Evolutionary conservation across 2,888 invertebrate genomes (phyloP), one percentile per base, ranked within the genome.

Genomic region (Dermolepida albohirtum): DNA sequence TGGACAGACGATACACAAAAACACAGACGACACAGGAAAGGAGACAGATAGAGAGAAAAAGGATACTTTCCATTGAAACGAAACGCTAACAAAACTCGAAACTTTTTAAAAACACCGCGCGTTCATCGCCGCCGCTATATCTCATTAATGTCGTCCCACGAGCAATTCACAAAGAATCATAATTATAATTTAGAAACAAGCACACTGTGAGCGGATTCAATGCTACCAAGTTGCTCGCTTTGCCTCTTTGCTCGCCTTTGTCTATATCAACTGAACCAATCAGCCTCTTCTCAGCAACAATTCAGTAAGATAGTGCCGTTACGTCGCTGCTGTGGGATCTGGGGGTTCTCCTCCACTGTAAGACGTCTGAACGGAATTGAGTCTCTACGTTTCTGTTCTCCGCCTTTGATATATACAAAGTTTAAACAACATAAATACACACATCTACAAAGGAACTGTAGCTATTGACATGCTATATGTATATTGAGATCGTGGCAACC

Each of bases 231-330:
- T 71, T 73, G 73, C 71, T 72, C 73, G 73, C 73, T 74, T 75
- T 75, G 77, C 76, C 75, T 74, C 74, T 74, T 76, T 74, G 72
- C 75, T 71, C 70, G 50, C 74, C 74, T 78, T 78, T 78, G 78
- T 78, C 74, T 77, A 72, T 74, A 73, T 69, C 76, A 78, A 77
- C 75, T 74, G 77, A 78, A 78, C 77, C 78, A 78, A 78, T 78
- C 77, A 75, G 74, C 75, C 73, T 77, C 75, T 74, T 67, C 47
- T 64, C 59, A 70, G 74, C 71, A 76, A 77, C 77, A 77, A 77
- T 78, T 74, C 76, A 69, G 69, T 70, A 73, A 76, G 77, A 77
- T 75, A 71, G 68, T 68, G 68, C 66, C 68, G 73, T 68, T 69
- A 70, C 55, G 55, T 27, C 55, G 55, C 44, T 44, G 59, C 44